Evolutionary conservation across 2,797 vertebrate species (phyloP).

Genomic region (Acomys russatus): DNA sequence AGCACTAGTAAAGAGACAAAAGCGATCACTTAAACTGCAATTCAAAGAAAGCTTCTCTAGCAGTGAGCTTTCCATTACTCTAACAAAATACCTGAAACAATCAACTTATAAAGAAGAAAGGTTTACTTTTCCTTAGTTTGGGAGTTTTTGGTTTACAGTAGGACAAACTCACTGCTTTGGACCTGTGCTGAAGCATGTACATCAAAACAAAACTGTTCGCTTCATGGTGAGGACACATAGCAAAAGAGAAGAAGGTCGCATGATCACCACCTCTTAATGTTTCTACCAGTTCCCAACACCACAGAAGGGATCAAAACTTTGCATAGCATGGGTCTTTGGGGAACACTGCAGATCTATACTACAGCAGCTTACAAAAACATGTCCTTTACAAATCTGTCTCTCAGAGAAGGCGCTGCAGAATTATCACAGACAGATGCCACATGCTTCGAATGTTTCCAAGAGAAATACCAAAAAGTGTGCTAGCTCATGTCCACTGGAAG

Average conservation of each 20-base stretch:
- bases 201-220: not conserved
- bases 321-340: not conserved
- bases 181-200: not conserved
- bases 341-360: not conserved
- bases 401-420: not conserved
- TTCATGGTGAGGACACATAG: not conserved
- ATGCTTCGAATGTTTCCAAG: constrained; percentile 57
- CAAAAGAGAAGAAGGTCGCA: not conserved
- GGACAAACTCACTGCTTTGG: not conserved
- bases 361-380: constrained; percentile 17
- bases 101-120: not conserved
- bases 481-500: constrained; percentile 25
- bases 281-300: not conserved
- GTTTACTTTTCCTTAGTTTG: not conserved
- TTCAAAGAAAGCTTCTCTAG: constrained; percentile 1
- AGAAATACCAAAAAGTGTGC: constrained; percentile 15
- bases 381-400: constrained; percentile 26
- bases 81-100: not conserved
- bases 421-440: not conserved
- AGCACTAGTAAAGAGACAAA: not conserved
- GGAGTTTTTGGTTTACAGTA: not conserved
- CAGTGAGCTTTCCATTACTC: not conserved
- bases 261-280: not conserved
- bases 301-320: not conserved
- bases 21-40: constrained; percentile 9